phyloP scores from a whole-genome alignment of 2,797 vertebrate genomes.

The Phylloscopus collybita region DNA sequence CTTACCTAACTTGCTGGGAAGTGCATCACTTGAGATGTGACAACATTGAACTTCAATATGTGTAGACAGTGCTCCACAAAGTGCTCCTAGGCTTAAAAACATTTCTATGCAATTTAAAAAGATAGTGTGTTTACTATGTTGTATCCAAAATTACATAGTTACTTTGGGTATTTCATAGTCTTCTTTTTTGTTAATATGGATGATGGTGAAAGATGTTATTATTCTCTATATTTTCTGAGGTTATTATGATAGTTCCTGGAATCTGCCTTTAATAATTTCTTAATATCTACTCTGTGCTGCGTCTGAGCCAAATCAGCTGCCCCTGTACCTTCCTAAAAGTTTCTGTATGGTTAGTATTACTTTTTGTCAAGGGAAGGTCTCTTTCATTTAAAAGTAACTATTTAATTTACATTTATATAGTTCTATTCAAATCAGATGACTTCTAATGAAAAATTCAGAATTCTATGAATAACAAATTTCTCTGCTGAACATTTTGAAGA shows the following conservation, averaged over 20 bases:
- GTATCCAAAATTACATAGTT: background rate
- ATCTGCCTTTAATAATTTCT: background rate
- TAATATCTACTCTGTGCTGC: background rate
- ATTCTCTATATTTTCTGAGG: background rate
- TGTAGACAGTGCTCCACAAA: background rate
- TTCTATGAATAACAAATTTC: background rate
- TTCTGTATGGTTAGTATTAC: background rate
- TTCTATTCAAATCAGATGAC: background rate
- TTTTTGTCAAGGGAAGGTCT: background rate
- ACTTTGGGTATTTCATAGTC: background rate
- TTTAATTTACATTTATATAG: slow-evolving; percentile 37
- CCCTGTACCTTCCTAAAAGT: background rate
- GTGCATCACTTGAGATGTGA: background rate
- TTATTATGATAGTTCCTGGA: background rate
- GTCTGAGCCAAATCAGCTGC: background rate
- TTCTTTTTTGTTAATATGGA: background rate
- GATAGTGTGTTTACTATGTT: background rate
- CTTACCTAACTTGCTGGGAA: background rate
- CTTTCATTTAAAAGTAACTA: background rate
- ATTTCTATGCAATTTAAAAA: background rate
- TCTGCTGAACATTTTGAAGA: background rate
- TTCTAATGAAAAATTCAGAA: slow-evolving; percentile 21
- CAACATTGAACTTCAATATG: background rate
- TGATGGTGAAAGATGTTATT: background rate
- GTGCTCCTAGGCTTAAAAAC: background rate